These are phyloP conservation scores for Tanytarsus gracilentus DNA, from an alignment of 2,888 invertebrate species.

Conservation along the genomic window DNA sequence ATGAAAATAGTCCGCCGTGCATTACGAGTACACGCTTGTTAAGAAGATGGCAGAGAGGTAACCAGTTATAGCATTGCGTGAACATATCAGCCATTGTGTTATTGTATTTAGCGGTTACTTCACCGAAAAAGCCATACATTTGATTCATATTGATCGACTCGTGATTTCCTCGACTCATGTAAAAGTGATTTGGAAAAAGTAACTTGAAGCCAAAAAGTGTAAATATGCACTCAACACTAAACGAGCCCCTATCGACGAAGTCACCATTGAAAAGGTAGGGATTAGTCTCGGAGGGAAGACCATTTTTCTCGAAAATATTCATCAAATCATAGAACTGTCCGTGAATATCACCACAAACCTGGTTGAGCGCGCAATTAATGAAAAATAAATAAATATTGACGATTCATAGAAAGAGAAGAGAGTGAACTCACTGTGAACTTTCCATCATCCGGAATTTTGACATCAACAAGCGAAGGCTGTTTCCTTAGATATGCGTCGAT, in stretches of 20 bases:
- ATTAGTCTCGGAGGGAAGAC: constrained; percentile 80
- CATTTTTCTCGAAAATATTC: constrained; percentile 95
- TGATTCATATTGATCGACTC: constrained; percentile 98
- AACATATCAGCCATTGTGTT: constrained; percentile 94
- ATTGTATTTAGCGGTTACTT: constrained; percentile 93
- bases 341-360: constrained; percentile 96
- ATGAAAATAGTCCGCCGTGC: constrained; percentile 97
- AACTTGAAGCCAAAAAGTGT: constrained; percentile 94
- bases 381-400: too few species aligned
- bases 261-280: constrained; percentile 99
- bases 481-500: constrained; percentile 74
- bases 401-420: too few species aligned
- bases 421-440: too few species aligned
- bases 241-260: constrained; percentile 98
- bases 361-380: too few species aligned
- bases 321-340: constrained; percentile 98
- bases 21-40: constrained; percentile 77
- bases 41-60: constrained; percentile 92
- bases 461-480: constrained; percentile 83
- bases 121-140: constrained; percentile 99
- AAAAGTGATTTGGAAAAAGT: constrained; percentile 92
- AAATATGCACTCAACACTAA: constrained; percentile 98
- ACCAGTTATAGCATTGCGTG: constrained; percentile 97
- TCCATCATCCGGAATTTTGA: constrained; percentile 70
- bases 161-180: constrained; percentile 98